Evolutionary conservation across 2,888 invertebrate genomes (phyloP), one percentile per base, ranked within the genome.

Genomic region (Drymonia ruficornis): DNA sequence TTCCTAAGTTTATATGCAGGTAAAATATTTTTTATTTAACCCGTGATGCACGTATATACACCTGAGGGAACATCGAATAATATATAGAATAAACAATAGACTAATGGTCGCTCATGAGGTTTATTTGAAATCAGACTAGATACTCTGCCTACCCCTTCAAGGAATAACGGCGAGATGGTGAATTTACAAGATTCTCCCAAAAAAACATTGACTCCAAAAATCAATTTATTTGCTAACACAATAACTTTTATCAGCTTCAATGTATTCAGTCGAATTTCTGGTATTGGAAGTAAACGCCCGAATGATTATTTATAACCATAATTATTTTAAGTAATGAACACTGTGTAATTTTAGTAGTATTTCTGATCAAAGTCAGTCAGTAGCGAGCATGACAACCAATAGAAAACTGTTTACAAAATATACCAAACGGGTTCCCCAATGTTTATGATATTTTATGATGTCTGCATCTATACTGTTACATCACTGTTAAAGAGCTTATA

Each of bases 381-480:
- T 56, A 47, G 46, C 53, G 55, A 63, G 50, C 56, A 53, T 59
- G 61, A 56, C 55, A 60, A 47, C 54, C 49, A 36, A 58, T 52
- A 56, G 52, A 61, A 52, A 57, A 29, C 57, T 65, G 68, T 70
- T 70, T 70, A 65, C 65, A 70, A 61, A 69, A 61, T 45, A 49
- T 52, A 69, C 64, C 56, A 65, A 74, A 69, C 67, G 53, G 59
- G 63, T 73, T 72, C 62, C 60, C 52, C 53, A 40, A 66, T 62
- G 65, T 78, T 73, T 70, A 75, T 70, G 61, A 72, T 67, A 63
- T 69, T 76, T 73, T 72, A 75, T 74, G 65, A 58, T 55, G 51
- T 53, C 54, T 63, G 61, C 64, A 66, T 72, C 71, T 72, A 65
- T 59, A 63, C 13, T 54, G 19, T 67, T 61, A 53, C 49, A 38